Base-by-base conservation (phyloP, 1,140 invertebrate genomes). In the Vanessa atalanta region DNA sequence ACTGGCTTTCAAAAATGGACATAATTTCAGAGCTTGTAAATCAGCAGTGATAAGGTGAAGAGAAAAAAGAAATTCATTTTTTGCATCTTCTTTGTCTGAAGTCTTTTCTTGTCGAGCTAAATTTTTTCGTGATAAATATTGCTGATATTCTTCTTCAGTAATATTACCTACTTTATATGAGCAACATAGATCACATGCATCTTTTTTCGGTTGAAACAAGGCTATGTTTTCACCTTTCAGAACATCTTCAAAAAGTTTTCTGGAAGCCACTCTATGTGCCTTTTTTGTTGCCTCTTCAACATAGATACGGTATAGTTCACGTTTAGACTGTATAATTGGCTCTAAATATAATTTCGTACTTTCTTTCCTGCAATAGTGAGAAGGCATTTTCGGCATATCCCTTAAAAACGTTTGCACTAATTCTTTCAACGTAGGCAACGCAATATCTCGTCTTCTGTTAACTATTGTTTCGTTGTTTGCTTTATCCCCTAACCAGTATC, bases 11-110 rank as follows among this genome's bases (percentile, higher is more conserved):
- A 93, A 47, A 71, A 68, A 70, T 67, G 90, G 91, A 53, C 71
- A 79, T 47, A 91, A 64, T 77, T 90, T 87, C 20, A 93, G 88
- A 57, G 86, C 84, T 84, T 91, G 81, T 15, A 92, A 60, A 84
- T 93, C 90, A 65, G 81, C 79, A 15, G 81, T 84, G n/a, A 89
- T 51, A 15, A 66, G 20, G 20, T 77, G 71, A 53, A 65, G 47
- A 15, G 65, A 47, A n/a, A n/a, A n/a, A n/a, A n/a, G n/a, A n/a
- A n/a, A n/a, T 81, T 73, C 64, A 51, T 57, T 63, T 72, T 79
- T 67, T 14, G 72, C 74, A 37, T 7, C 12, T 72, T 74, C 68
- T 70, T 78, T 76, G 14, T 78, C 68, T 48, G n/a, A 16, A 72
- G 23, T 65, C 47, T 79, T 76, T 72, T 75, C 70, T n/a, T 61